Conservation (phyloP, 2,888 invertebrate species). For the Mylabris sibirica region DNA sequence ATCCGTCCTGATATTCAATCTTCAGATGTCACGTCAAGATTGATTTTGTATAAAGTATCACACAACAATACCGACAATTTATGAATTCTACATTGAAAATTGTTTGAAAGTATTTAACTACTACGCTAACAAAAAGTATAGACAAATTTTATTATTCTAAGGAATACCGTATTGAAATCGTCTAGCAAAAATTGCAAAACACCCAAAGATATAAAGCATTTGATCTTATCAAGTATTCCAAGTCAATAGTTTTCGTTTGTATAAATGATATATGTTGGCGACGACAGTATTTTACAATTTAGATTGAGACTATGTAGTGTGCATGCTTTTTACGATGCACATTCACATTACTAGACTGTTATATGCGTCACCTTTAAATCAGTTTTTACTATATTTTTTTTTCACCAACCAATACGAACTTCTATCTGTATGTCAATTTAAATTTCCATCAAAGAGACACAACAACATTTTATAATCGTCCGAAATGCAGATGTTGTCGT, state of each 20-base stretch:
- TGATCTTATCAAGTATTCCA: conserved; percentile 35
- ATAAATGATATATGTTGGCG: conserved; percentile 37
- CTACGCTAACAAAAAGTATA: not conserved
- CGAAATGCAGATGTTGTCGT: not conserved
- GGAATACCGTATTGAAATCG: not conserved
- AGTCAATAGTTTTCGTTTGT: conserved; percentile 31
- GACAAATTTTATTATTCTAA: not conserved
- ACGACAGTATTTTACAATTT: conserved; percentile 40
- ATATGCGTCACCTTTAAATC: conserved; percentile 11
- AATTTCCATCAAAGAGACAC: not conserved
- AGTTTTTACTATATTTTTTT: not conserved
- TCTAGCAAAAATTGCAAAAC: not conserved
- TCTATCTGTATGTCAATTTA: not conserved
- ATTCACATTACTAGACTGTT: not conserved
- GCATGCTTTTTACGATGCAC: conserved; percentile 10
- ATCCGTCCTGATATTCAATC: not conserved
- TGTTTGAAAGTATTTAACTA: not conserved
- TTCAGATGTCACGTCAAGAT: no score
- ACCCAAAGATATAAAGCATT: conserved; percentile 30
- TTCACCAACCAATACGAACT: conserved; percentile 1
- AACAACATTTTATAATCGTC: conserved; percentile 1
- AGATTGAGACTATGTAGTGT: conserved; percentile 29
- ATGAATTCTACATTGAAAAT: not conserved
- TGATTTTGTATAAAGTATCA: not conserved
- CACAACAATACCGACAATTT: not conserved